Evolutionary conservation across 2,888 invertebrate genomes (phyloP).

Genomic region (Mantis religiosa): DNA sequence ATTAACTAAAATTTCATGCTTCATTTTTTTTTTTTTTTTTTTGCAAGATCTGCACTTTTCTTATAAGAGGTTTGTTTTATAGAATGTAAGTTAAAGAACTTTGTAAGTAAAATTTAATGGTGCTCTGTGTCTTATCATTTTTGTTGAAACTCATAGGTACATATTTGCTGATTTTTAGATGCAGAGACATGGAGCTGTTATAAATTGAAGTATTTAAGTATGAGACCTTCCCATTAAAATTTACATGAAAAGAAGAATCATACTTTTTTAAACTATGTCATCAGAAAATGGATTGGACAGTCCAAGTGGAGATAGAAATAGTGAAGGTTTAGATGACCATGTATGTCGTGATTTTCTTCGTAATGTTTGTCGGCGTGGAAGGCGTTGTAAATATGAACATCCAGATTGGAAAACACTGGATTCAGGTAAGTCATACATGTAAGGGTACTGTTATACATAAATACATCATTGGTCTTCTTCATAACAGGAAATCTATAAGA

Average conservation of each 20-base stretch:
- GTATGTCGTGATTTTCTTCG: conserved; percentile 58
- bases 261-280: conserved; percentile 11
- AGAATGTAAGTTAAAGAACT: too few species aligned
- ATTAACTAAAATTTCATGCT: too few species aligned
- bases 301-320: conserved; percentile 15
- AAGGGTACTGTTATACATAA: too few species aligned
- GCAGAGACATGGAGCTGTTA: neutral
- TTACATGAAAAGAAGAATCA: neutral
- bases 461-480: too few species aligned
- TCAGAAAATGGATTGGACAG: conserved; percentile 25
- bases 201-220: neutral
- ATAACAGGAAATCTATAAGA: too few species aligned
- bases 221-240: neutral
- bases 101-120: too few species aligned
- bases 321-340: conserved; percentile 25
- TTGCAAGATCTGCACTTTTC: too few species aligned
- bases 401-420: conserved; percentile 32
- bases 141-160: too few species aligned
- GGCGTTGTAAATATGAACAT: conserved; percentile 50
- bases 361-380: conserved; percentile 54
- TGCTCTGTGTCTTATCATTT: too few species aligned
- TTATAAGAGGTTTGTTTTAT: too few species aligned
- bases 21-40: too few species aligned
- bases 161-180: neutral
- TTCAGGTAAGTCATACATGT: neutral